A percentile compares a stretch with the other conserved stretches of the same genome.
These are phyloP conservation scores for Ageneiosus marmoratus DNA, from an alignment of 2,113 vertebrate species.

Conservation along the genomic window DNA sequence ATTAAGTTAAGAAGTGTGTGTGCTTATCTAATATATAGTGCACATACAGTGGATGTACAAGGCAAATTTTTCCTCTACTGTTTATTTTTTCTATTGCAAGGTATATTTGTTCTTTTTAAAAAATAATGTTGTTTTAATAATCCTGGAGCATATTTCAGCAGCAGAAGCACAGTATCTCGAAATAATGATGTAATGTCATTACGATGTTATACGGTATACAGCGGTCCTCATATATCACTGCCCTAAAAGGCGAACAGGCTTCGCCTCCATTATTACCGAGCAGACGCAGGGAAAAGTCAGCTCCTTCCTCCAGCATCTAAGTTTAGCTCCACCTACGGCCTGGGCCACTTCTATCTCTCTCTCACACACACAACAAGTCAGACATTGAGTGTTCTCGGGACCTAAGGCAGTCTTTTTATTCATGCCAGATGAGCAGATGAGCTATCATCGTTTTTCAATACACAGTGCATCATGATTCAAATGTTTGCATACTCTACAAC, in stretches of 20 bases:
- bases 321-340: conserved; percentile 38
- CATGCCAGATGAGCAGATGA: background rate
- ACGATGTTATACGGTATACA: background rate
- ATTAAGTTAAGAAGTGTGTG: no score
- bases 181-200: conserved; percentile 24
- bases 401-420: conserved; percentile 7
- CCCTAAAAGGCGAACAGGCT: conserved; percentile 6
- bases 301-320: conserved; percentile 32
- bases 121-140: conserved; percentile 17
- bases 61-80: background rate
- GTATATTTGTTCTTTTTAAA: conserved; percentile 15
- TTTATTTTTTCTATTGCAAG: background rate
- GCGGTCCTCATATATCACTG: background rate
- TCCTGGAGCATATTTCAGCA: conserved; percentile 19
- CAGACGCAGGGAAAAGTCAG: conserved; percentile 20
- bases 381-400: conserved; percentile 34
- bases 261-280: background rate
- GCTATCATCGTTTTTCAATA: background rate
- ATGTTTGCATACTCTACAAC: background rate
- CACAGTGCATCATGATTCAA: background rate
- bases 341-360: conserved; percentile 26
- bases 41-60: background rate
- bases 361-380: conserved; percentile 30
- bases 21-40: no score
- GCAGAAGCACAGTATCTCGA: background rate